phyloP scores from a whole-genome alignment of 2,113 vertebrate species.

The Callopanchax toddi region DNA sequence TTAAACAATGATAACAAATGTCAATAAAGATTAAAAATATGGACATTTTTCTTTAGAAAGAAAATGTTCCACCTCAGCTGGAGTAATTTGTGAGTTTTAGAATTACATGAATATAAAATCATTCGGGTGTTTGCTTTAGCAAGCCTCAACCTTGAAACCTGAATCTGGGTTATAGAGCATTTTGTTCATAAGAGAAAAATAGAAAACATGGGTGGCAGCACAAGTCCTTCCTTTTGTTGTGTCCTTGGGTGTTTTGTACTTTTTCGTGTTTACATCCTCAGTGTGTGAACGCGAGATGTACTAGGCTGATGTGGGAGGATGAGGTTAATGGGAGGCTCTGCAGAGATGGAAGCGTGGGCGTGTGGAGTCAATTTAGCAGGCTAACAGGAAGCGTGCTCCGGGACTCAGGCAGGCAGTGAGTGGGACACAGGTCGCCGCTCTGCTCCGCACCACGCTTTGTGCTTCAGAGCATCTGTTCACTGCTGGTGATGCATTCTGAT shows the following conservation, averaged over 20 bases:
- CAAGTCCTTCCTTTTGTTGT: slow-evolving; percentile 51
- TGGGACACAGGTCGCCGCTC: slow-evolving; percentile 48
- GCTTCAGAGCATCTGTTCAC: neutral
- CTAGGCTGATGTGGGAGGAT: slow-evolving; percentile 29
- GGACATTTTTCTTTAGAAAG: too few species aligned
- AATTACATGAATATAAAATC: neutral
- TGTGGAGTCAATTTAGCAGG: slow-evolving; percentile 52
- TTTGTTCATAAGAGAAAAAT: slow-evolving; percentile 54
- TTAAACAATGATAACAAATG: too few species aligned
- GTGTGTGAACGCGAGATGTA: slow-evolving; percentile 28
- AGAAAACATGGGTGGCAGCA: slow-evolving; percentile 39
- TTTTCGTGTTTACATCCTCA: slow-evolving; percentile 50
- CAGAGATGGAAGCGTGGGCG: slow-evolving; percentile 38
- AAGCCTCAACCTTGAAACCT: slow-evolving; percentile 30
- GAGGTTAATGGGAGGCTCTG: slow-evolving; percentile 54
- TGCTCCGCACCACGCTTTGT: slow-evolving; percentile 24
- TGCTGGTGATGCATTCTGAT: slow-evolving; percentile 3
- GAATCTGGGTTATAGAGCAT: slow-evolving; percentile 62
- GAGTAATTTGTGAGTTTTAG: too few species aligned
- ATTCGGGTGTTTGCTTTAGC: slow-evolving; percentile 9
- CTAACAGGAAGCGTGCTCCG: slow-evolving; percentile 60
- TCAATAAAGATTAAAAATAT: neutral
- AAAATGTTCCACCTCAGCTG: too few species aligned
- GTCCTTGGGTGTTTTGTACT: slow-evolving; percentile 42
- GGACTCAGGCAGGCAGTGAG: slow-evolving; percentile 32